Evolutionary conservation across 2,888 invertebrate genomes (phyloP).

Genomic region (Drosophila prostipennis): DNA sequence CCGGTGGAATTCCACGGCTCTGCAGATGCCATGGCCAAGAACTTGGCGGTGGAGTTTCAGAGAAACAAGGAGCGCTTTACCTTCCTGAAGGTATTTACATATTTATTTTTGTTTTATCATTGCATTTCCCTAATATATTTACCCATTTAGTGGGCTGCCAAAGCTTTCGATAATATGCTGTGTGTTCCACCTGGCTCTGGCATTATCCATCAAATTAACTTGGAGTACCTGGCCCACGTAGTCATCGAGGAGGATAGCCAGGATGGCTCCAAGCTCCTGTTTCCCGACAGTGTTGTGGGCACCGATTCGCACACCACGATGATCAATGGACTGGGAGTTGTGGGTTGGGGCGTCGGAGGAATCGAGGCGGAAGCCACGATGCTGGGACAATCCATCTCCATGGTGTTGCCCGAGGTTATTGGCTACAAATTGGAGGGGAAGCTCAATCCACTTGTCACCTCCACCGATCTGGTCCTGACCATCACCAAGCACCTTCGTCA

Average conservation of each 20-base stretch:
- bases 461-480: conserved; percentile 98
- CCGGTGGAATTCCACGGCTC: conserved; percentile 97
- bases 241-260: conserved; percentile 89
- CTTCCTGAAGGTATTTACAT: conserved; percentile 92
- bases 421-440: conserved; percentile 95
- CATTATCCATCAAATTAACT: conserved; percentile 99
- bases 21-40: conserved; percentile 93
- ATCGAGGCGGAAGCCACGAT: conserved; percentile 99
- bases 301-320: conserved; percentile 99
- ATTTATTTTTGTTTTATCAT: too few relatives aligned
- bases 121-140: not conserved
- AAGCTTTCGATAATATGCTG: conserved; percentile 97
- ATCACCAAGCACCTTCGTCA: conserved; percentile 97
- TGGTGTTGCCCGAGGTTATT: conserved; percentile 97
- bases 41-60: conserved; percentile 97
- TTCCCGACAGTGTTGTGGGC: conserved; percentile 97
- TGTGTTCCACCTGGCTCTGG: conserved; percentile 99
- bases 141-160: conserved; percentile 94
- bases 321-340: conserved; percentile 98
- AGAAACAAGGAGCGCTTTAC: conserved; percentile 98
- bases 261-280: conserved; percentile 85
- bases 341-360: conserved; percentile 98
- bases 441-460: conserved; percentile 93
- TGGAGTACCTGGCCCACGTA: conserved; percentile 96
- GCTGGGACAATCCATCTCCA: conserved; percentile 98